These are phyloP conservation scores for Antedon mediterranea DNA, from an alignment of 53 echinoderm and acorn worm genomes.

Conservation along the genomic window DNA sequence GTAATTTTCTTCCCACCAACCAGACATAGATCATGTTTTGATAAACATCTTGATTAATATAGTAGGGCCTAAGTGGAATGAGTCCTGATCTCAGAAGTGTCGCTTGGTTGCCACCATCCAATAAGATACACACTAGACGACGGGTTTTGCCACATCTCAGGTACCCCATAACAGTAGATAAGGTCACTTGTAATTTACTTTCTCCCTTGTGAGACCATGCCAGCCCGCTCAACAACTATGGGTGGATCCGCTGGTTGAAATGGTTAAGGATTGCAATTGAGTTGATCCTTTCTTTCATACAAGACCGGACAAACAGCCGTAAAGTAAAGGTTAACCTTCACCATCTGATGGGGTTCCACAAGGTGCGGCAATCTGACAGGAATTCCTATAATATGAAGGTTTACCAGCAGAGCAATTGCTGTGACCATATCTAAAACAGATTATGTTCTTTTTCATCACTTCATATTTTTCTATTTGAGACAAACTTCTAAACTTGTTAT, in stretches of 20 bases:
- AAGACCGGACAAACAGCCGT: constrained; percentile 53
- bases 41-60: constrained; percentile 28
- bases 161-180: constrained; percentile 59
- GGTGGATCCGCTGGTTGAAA: no score
- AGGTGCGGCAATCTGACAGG: constrained; percentile 26
- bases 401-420: no score
- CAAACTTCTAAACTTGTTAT: no score
- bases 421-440: no score
- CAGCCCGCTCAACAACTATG: no score
- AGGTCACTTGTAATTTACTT: constrained; percentile 19
- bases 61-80: constrained; percentile 26
- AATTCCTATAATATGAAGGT: no score
- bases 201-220: constrained; percentile 5
- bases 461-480: no score
- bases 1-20: constrained; percentile 41
- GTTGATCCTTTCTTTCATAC: constrained; percentile 19
- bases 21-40: constrained; percentile 49
- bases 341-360: constrained; percentile 32
- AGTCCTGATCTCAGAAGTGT: constrained; percentile 51
- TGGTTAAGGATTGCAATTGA: no score
- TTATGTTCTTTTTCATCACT: no score
- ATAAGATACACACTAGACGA: constrained; percentile 30
- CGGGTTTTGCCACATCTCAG: constrained; percentile 32
- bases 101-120: constrained; percentile 52
- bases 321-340: constrained; percentile 41